These are phyloP conservation scores for Hypothenemus hampei DNA, from an alignment of 1,140 invertebrate species.

Conservation along the genomic window DNA sequence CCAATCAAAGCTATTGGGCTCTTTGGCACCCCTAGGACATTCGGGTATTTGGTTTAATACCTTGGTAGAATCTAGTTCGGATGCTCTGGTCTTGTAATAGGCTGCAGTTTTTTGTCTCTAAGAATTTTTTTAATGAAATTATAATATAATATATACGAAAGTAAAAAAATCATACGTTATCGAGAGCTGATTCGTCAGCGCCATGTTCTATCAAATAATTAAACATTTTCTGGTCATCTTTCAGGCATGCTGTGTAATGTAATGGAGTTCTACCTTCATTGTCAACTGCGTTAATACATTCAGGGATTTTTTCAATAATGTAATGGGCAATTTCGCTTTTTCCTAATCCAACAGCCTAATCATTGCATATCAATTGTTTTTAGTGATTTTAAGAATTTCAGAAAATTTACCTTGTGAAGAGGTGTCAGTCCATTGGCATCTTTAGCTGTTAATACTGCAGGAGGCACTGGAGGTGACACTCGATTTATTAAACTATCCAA, in stretches of 20 bases:
- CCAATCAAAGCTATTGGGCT: constrained; percentile 55
- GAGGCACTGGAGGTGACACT: constrained; percentile 63
- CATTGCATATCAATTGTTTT: too few relatives aligned
- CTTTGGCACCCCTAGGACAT: constrained; percentile 67
- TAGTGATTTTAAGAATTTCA: background rate
- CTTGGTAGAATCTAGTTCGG: constrained; percentile 68
- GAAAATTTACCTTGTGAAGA: constrained; percentile 67
- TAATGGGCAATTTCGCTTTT: constrained; percentile 66
- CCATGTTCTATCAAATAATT: constrained; percentile 68
- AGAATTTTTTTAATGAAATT: constrained; percentile 1
- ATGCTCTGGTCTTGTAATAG: constrained; percentile 69
- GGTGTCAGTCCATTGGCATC: constrained; percentile 74
- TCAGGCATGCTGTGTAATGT: constrained; percentile 79
- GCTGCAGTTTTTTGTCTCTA: constrained; percentile 77
- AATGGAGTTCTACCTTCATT: constrained; percentile 83
- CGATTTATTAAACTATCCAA: constrained; percentile 63
- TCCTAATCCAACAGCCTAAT: constrained; percentile 76
- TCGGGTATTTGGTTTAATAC: constrained; percentile 68
- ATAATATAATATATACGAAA: background rate
- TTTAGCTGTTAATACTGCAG: constrained; percentile 69
- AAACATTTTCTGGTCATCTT: constrained; percentile 67
- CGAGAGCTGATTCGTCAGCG: constrained; percentile 70
- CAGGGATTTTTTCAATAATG: constrained; percentile 65
- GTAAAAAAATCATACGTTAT: constrained; percentile 62
- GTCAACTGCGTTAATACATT: constrained; percentile 62